phyloP scores from a whole-genome alignment of 1,140 invertebrate genomes.

The Coelopa frigida region DNA sequence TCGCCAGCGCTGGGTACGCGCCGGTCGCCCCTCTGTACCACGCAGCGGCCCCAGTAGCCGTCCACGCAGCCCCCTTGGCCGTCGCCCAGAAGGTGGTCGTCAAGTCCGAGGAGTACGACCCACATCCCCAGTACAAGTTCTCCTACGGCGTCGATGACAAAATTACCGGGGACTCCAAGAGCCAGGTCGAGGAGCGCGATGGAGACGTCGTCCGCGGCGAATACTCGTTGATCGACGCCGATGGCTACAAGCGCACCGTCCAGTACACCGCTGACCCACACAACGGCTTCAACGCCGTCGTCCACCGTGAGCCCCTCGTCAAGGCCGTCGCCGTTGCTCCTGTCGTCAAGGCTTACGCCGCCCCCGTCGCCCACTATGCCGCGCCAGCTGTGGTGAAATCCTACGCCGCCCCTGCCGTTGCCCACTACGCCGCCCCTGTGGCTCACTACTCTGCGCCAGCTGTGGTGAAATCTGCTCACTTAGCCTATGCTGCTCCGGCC shows the following conservation, averaged over 20 bases:
- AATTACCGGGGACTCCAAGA: slow-evolving; percentile 51
- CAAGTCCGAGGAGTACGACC: slow-evolving; percentile 30
- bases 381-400: slow-evolving; percentile 20
- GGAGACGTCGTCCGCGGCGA: slow-evolving; percentile 47
- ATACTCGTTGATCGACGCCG: slow-evolving; percentile 51
- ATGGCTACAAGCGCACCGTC: slow-evolving; percentile 48
- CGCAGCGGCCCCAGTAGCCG: slow-evolving; percentile 25
- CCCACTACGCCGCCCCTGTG: slow-evolving; percentile 20
- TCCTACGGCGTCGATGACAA: slow-evolving; percentile 47
- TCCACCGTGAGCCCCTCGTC: slow-evolving; percentile 41
- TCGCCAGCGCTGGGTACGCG: slow-evolving; percentile 32
- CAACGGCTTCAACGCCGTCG: slow-evolving; percentile 47
- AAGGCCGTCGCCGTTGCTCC: slow-evolving; percentile 19
- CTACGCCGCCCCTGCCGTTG: slow-evolving; percentile 11
- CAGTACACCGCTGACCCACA: slow-evolving; percentile 48
- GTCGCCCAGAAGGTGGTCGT: slow-evolving; percentile 28
- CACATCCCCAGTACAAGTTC: slow-evolving; percentile 46
- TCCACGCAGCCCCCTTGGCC: slow-evolving; percentile 23
- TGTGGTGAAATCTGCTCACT: too few species aligned
- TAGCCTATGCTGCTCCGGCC: slow-evolving; percentile 30
- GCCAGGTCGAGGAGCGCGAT: slow-evolving; percentile 50
- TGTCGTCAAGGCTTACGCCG: not conserved
- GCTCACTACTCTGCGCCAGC: slow-evolving; percentile 9
- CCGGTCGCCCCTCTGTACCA: slow-evolving; percentile 25
- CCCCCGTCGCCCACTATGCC: slow-evolving; percentile 8